Evolutionary conservation across 2,113 vertebrate species (phyloP), one percentile per base, ranked within the genome.

Genomic region (Corydoras maculifer): DNA sequence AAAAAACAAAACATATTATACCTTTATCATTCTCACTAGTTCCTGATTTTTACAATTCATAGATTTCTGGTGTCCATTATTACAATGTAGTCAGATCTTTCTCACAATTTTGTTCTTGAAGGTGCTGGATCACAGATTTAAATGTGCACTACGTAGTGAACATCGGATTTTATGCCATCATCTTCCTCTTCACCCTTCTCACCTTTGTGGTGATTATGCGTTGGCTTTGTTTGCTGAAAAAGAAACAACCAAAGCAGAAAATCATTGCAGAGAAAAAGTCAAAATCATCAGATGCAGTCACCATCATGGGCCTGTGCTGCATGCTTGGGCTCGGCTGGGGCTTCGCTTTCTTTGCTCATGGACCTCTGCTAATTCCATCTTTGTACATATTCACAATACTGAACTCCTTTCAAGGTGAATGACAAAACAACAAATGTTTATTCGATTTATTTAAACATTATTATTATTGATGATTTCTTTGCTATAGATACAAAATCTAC

Each of bases 361-460:
- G 87, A 0, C 2, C 3, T 30, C 29, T 88, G 18, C 73, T 4
- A 9, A 65, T 88, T 15, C 80, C 84, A 0, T 60, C 83, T 2
- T 80, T 77, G 82, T 88, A 88, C 84, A 84, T 87, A 35, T 90
- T 88, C 74, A 84, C 86, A 10, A 30, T 80, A 70, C 77, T 88
- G 48, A 89, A 88, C 75, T 90, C 89, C 35, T 82, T 83, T 15
- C 88, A 90, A 86, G 89, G 89, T 89, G 77, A 65, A 68, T 49
- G 50, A 53, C 30, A 8, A 53, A 25, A 25, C 18, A 25, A 25
- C 18, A 25, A 25, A 5, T n/a, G 54, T 4, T 10, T 53, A 12
- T 53, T 53, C 15, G 14, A 57, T 7, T 13, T 57, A 3, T 53
- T 10, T 14, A 53, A 12, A 53, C 51, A 53, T 10, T 53, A 8